phyloP scores from a whole-genome alignment of 2,113 vertebrate species.

The Xenus cinereus region DNA sequence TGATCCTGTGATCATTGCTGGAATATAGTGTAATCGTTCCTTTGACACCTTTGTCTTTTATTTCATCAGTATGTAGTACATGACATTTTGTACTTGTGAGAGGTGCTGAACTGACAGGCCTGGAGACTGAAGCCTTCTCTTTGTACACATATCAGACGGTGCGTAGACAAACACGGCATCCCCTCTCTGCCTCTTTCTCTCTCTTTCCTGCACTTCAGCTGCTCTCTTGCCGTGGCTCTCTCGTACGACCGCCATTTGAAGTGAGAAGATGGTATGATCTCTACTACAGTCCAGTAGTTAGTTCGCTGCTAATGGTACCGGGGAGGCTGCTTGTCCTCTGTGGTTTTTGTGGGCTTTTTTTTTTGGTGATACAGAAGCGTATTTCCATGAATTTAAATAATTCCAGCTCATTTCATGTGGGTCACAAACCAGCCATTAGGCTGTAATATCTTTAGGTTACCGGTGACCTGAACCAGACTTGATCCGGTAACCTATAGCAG shows the following conservation, averaged over 20 bases:
- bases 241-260: conserved; percentile 19
- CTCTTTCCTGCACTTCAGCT: not conserved
- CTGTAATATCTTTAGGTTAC: conserved; percentile 12
- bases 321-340: not conserved
- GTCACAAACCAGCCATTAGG: not conserved
- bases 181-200: conserved; percentile 18
- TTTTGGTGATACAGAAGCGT: not conserved
- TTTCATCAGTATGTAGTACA: conserved; percentile 66
- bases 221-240: not conserved
- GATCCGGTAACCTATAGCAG: conserved; percentile 4
- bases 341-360: not conserved
- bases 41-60: conserved; percentile 71
- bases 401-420: conserved; percentile 1
- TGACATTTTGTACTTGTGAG: conserved; percentile 65
- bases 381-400: conserved; percentile 20
- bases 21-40: conserved; percentile 61
- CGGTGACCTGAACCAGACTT: conserved; percentile 10
- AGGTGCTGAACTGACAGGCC: conserved; percentile 70
- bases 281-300: not conserved
- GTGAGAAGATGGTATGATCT: not conserved
- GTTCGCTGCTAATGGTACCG: not conserved
- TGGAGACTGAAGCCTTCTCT: conserved; percentile 60
- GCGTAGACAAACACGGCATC: conserved; percentile 38
- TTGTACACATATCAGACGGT: conserved; percentile 58
- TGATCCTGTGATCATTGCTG: conserved; percentile 61